Evolutionary conservation across 2,888 invertebrate species (phyloP).

Genomic region (Harpalus rufipes): DNA sequence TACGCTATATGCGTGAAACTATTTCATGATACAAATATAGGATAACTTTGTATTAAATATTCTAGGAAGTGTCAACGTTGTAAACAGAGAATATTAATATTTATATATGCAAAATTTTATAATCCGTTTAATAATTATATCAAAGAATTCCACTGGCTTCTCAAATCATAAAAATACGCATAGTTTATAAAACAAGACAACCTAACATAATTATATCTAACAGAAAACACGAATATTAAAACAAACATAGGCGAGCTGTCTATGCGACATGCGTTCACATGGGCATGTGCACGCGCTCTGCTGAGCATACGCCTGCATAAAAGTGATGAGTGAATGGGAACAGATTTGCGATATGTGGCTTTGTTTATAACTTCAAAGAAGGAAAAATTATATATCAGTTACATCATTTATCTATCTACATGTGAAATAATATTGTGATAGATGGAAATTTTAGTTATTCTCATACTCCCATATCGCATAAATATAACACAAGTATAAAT

Average conservation of each 20-base stretch:
- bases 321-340: conserved; percentile 43
- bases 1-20: too few relatives aligned
- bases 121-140: conserved; percentile 49
- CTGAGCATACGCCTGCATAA: conserved; percentile 1
- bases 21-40: too few relatives aligned
- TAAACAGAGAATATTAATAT: conserved; percentile 38
- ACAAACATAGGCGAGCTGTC: conserved; percentile 52
- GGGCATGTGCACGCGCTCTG: background rate
- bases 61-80: conserved; percentile 41
- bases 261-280: conserved; percentile 46
- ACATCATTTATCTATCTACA: conserved; percentile 48
- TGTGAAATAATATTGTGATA: conserved; percentile 51
- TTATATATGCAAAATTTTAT: conserved; percentile 57
- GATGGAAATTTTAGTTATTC: background rate
- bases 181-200: conserved; percentile 56
- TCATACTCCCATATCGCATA: background rate
- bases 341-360: conserved; percentile 30
- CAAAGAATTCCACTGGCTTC: conserved; percentile 42
- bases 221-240: conserved; percentile 61
- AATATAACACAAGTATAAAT: too few relatives aligned
- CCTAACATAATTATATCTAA: conserved; percentile 52
- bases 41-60: background rate
- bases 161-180: conserved; percentile 44
- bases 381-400: conserved; percentile 39
- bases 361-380: conserved; percentile 26